Base-by-base conservation (phyloP, 2,797 vertebrate genomes). In the Siniperca undulata region DNA sequence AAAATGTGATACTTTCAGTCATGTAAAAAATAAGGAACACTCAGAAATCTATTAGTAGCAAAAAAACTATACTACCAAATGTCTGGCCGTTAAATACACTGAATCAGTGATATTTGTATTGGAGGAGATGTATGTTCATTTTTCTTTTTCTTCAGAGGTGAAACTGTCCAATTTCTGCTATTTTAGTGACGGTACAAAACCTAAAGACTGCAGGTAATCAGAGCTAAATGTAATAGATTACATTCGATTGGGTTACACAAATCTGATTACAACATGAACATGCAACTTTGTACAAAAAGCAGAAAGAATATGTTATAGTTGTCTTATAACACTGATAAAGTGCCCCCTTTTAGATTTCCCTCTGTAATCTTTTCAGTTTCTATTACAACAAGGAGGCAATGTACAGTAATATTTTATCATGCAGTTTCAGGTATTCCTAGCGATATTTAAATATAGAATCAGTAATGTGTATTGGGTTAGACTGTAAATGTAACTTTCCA, bases 171-270 rank as follows among this genome's bases (percentile, higher is more conserved):
- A 52, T 61, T 53, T 52, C 4, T 60, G 10, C 24, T 24, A 1
- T 30, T 70, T 27, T 5, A 60, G 11, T 19, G 30, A 36, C n/a
- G 0, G 13, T 9, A 64, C 13, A 55, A 12, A 4, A 56, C 40
- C 7, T 38, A 11, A n/a, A 61, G 44, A 42, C 19, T 40, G 34
- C 19, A 64, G 27, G 4, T 64, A 46, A 38, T 65, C 27, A 3
- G 53, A 22, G 22, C 9, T 19, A 52, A 0, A 75, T 62, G 58
- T 74, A 74, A 62, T 36, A 6, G 36, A 80, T 74, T 36, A 61
- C 14, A 30, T 60, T 53, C 0, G 0, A 62, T 30, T 42, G 40
- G 4, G 0, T 48, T 66, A n/a, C 8, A 40, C 40, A 7, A 24
- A 48, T 59, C 34, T 50, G 8, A 34, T 59, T 46, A 53, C 14